Base-by-base conservation (phyloP, 1,140 invertebrate genomes). In the Drosophila kohkoa region DNA sequence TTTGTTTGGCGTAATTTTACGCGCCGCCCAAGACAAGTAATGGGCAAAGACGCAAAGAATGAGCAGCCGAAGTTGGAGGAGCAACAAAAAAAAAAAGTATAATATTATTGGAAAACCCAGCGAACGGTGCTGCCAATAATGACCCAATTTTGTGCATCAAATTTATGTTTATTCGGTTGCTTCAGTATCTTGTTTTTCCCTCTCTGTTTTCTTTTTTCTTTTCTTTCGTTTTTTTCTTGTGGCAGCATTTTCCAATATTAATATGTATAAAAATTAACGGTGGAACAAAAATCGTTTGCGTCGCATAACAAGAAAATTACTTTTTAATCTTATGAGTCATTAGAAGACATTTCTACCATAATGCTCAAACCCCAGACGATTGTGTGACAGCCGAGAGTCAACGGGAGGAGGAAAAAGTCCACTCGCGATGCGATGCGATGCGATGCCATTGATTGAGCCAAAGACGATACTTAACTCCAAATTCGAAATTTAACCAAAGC, bases 321-420 rank as follows among this genome's bases (percentile, higher is more conserved):
- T 88, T 88, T 88, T 88, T 88, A 88, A 89, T 89, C 83, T 88
- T 88, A 88, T 89, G 85, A 88, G 82, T 88, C 82, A 87, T 87
- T 88, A 87, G 82, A 83, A 87, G 82, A 82, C 73, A 79, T 88
- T 88, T 80, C 65, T 74, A 77, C 57, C 77, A 82, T 82, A 76
- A 79, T 79, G 82, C 79, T 75, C 55, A 38, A 41, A n/a, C 45
- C 6, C 46, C 28, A 35, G 49, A 7, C 16, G 35, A 49, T 20
- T 5, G 57, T 41, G 52, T 41, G 25, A n/a, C 32, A 28, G 15
- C 20, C 8, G 41, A 25, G 25, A 30, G 43, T 3, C 3, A 15
- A 57, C 8, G 28, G 58, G 20, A 25, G 67, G 64, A 55, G 57
- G 63, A 67, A 68, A 77, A 32, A 32, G 30, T 32, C 5, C 1